Conservation (phyloP, 2,797 vertebrate genomes). For the Phalloptychus januarius region DNA sequence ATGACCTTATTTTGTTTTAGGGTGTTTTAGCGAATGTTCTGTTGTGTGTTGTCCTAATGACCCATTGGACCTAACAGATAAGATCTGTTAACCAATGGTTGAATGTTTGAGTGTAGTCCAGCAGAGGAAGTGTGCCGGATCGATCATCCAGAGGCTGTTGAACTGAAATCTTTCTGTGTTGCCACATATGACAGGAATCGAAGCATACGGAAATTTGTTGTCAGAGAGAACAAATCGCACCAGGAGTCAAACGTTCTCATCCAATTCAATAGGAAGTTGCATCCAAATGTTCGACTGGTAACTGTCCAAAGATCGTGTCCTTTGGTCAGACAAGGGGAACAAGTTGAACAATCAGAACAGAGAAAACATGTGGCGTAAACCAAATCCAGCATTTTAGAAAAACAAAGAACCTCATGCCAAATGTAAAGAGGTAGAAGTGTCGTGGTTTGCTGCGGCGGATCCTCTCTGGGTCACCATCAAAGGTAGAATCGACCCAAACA, state of each 20-base stretch:
- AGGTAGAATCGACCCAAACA: background rate
- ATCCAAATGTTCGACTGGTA: background rate
- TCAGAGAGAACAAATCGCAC: background rate
- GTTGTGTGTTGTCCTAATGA: background rate
- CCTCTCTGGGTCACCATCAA: background rate
- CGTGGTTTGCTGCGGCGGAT: background rate
- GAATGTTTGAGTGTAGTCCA: background rate
- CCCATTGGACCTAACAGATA: background rate
- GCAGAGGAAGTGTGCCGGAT: background rate
- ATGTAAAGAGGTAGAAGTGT: background rate
- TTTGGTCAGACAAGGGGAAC: background rate
- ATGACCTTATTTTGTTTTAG: background rate
- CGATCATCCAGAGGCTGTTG: background rate
- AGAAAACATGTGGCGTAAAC: background rate
- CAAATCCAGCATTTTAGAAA: background rate
- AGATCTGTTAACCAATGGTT: background rate
- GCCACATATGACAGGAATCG: background rate
- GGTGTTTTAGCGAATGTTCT: background rate
- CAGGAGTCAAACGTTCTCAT: background rate
- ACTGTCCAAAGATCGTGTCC: background rate
- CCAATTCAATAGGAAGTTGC: background rate
- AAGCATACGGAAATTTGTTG: background rate
- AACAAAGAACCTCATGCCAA: background rate
- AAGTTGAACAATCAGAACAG: background rate
- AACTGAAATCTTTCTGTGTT: background rate